Conservation (phyloP, 1,140 invertebrate genomes). For the Archivesica marissinica region DNA sequence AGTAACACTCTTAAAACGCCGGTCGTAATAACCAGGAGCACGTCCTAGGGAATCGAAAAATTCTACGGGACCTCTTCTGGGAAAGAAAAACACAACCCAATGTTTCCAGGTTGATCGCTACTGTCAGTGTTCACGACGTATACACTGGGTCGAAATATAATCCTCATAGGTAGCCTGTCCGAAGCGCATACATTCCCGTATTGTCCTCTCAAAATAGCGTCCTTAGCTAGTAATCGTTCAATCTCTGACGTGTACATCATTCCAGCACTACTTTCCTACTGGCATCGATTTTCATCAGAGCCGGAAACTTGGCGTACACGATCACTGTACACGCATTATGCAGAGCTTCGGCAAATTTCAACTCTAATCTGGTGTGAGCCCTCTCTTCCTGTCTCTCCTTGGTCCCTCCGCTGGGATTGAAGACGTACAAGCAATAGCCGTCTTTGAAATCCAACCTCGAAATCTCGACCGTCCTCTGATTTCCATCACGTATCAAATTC, state of each 20-base stretch:
- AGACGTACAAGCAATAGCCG: too few species aligned
- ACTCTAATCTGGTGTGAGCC: slow-evolving; percentile 7
- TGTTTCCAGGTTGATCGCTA: not conserved
- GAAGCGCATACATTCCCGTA: not conserved
- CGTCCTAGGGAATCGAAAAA: too few species aligned
- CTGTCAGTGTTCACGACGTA: slow-evolving; percentile 24
- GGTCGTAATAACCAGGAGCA: not conserved
- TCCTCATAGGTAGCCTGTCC: not conserved
- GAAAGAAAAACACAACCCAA: slow-evolving; percentile 25
- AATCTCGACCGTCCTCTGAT: not conserved
- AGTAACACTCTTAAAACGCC: slow-evolving; percentile 13
- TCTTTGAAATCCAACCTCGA: too few species aligned
- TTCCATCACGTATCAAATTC: not conserved
- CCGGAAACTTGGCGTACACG: too few species aligned
- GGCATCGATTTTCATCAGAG: too few species aligned
- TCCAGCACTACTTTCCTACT: too few species aligned
- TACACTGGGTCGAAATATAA: not conserved
- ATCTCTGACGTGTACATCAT: not conserved
- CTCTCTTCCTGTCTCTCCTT: too few species aligned
- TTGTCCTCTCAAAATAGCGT: not conserved
- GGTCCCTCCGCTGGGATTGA: too few species aligned
- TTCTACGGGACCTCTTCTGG: not conserved
- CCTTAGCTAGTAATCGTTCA: not conserved
- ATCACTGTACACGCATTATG: slow-evolving; percentile 12
- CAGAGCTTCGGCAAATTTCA: slow-evolving; percentile 21